phyloP scores from a whole-genome alignment of 2,888 invertebrate species.

The Cheiracanthium punctorium region DNA sequence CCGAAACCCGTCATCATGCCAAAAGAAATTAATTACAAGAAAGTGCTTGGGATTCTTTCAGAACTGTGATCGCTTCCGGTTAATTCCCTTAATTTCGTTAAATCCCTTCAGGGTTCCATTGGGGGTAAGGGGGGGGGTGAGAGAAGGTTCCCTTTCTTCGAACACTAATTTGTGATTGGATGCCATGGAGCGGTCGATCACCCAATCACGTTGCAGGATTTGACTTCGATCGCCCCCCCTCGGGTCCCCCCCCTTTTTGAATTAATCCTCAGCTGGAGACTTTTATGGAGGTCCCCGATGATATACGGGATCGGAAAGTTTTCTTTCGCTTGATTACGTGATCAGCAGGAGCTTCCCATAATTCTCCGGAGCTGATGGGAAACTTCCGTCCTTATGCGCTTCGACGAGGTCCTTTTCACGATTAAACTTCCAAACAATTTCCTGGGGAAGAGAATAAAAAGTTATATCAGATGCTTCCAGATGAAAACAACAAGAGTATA shows the following conservation, averaged over 20 bases:
- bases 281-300: conserved; percentile 58
- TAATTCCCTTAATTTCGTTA: conserved; percentile 56
- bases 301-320: conserved; percentile 68
- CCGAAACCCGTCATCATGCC: conserved; percentile 29
- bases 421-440: conserved; percentile 25
- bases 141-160: not conserved
- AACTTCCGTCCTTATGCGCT: conserved; percentile 39
- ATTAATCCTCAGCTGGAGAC: conserved; percentile 56
- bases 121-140: conserved; percentile 7
- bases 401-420: conserved; percentile 46
- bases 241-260: conserved; percentile 34
- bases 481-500: not conserved
- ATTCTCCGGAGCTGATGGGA: conserved; percentile 44
- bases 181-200: conserved; percentile 52
- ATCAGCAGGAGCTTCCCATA: conserved; percentile 56
- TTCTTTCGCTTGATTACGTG: conserved; percentile 64
- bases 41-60: conserved; percentile 33
- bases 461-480: conserved; percentile 7
- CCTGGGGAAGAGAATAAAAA: conserved; percentile 44
- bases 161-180: conserved; percentile 63
- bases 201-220: conserved; percentile 60
- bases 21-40: conserved; percentile 55
- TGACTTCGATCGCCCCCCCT: conserved; percentile 48
- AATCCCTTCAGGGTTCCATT: not conserved
- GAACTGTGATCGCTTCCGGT: conserved; percentile 36